A percentile compares a stretch with the other conserved stretches of the same genome.
Evolutionary conservation across 2,113 vertebrate species (phyloP).

Genomic region (Turdus rufiventris): DNA sequence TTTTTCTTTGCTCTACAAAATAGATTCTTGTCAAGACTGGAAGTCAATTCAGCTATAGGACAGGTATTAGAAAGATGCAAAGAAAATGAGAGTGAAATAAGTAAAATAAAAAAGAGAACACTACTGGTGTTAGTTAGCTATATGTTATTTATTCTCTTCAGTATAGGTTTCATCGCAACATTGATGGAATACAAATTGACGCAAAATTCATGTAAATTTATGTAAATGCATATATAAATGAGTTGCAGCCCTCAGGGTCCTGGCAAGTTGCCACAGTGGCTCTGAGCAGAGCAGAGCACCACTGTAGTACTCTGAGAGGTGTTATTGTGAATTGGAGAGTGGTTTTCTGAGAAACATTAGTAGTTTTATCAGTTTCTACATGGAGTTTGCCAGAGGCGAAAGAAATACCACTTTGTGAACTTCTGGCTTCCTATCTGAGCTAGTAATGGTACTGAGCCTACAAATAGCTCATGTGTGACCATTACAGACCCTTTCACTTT

Average conservation of each 20-base stretch:
- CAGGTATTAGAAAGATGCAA: neutral
- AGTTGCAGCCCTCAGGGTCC: slow-evolving; percentile 59
- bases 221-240: slow-evolving; percentile 66
- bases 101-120: neutral
- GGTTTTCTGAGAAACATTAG: slow-evolving; percentile 45
- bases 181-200: slow-evolving; percentile 51
- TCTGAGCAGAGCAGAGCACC: slow-evolving; percentile 40
- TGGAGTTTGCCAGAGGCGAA: slow-evolving; percentile 12
- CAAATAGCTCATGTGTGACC: slow-evolving; percentile 51
- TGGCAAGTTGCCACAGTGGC: slow-evolving; percentile 58
- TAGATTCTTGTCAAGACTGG: neutral
- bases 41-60: neutral
- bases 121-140: neutral
- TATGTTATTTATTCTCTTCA: slow-evolving; percentile 44
- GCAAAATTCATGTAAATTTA: slow-evolving; percentile 65
- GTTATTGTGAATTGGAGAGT: slow-evolving; percentile 48
- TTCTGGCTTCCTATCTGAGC: slow-evolving; percentile 39
- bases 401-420: slow-evolving; percentile 59
- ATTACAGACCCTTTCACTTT: slow-evolving; percentile 39
- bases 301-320: slow-evolving; percentile 38
- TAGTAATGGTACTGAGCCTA: slow-evolving; percentile 11
- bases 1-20: neutral
- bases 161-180: slow-evolving; percentile 51
- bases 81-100: neutral
- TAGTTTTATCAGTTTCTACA: slow-evolving; percentile 42